These are phyloP conservation scores for Macroglossus sobrinus DNA, from an alignment of 2,113 vertebrate species.

Conservation along the genomic window DNA sequence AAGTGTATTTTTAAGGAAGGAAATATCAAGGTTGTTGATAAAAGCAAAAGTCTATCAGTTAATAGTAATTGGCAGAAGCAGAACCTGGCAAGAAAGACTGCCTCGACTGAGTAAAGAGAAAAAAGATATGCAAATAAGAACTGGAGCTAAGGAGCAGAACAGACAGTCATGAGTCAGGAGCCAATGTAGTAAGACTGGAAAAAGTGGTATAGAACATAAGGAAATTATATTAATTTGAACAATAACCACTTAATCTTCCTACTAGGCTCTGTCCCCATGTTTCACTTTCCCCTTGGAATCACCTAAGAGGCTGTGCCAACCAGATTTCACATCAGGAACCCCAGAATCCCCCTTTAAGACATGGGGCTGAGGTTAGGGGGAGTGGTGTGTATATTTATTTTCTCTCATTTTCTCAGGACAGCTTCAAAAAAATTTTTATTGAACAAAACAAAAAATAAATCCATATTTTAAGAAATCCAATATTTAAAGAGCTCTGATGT, in stretches of 20 bases:
- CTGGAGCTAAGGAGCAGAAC: neutral
- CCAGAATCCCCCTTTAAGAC: neutral
- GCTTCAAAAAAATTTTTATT: neutral
- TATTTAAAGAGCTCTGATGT: neutral
- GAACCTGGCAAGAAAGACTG: neutral
- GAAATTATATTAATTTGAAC: neutral
- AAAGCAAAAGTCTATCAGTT: neutral
- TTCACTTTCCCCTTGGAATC: neutral
- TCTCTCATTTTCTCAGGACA: neutral
- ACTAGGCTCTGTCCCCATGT: neutral
- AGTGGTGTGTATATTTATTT: neutral
- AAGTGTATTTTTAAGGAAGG: neutral
- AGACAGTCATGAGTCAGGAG: neutral
- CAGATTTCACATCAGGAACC: neutral
- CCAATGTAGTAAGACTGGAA: neutral
- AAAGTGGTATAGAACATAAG: neutral
- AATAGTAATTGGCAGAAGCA: neutral
- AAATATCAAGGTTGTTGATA: neutral
- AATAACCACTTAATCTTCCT: neutral
- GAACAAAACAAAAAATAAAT: neutral
- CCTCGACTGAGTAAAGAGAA: neutral
- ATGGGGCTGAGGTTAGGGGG: neutral
- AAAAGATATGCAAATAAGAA: neutral
- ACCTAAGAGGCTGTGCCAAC: neutral
- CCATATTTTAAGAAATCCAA: neutral